Percentiles rank a stretch among this genome's conserved stretches.
These are phyloP conservation scores for Adelges cooleyi DNA, from an alignment of 1,140 invertebrate species.

Conservation along the genomic window DNA sequence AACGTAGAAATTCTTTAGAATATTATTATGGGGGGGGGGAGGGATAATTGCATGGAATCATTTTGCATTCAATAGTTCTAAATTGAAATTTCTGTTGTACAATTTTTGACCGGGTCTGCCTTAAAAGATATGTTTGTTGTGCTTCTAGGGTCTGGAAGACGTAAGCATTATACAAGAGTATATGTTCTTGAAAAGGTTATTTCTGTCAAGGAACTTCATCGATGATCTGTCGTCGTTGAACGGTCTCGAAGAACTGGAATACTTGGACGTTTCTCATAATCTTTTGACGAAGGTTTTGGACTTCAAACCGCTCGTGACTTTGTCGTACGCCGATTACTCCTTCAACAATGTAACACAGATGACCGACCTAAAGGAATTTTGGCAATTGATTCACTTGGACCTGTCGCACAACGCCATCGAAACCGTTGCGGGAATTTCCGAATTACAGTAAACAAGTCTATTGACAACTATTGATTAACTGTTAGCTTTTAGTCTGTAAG, in stretches of 20 bases:
- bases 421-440: not conserved
- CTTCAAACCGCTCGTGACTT: not conserved
- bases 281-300: not conserved
- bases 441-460: conserved; percentile 16
- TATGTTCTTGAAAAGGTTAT: not conserved
- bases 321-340: not conserved
- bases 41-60: no score
- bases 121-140: no score
- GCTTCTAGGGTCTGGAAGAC: not conserved
- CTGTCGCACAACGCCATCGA: not conserved
- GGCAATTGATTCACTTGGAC: conserved; percentile 6
- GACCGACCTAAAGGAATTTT: not conserved
- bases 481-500: not conserved
- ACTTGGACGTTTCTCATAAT: conserved; percentile 8
- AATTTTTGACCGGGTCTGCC: no score
- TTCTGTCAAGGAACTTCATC: not conserved
- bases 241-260: not conserved
- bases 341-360: conserved; percentile 1
- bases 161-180: not conserved
- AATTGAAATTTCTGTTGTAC: no score
- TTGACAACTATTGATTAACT: not conserved
- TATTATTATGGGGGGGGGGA: no score
- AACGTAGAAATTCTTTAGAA: no score
- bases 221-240: not conserved
- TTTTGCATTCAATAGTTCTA: no score